Base-by-base conservation (phyloP, 2,888 invertebrate species). In the Orthonychiurus folsomi region DNA sequence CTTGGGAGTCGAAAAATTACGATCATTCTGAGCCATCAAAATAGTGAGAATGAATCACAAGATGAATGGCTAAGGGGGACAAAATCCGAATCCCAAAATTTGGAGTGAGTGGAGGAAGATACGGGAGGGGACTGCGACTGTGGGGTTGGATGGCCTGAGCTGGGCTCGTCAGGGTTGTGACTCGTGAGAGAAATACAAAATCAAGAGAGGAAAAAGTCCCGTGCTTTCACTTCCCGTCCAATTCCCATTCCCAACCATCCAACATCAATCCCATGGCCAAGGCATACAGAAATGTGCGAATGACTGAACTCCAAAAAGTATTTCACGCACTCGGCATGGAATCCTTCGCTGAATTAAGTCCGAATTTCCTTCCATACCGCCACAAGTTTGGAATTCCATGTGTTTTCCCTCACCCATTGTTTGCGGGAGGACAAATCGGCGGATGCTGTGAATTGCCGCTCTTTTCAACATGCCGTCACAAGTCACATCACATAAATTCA, bases 11-110 rank as follows among this genome's bases (percentile, higher is more conserved):
- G 26, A 47, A 56, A 23, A 52, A 52, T 61, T 61, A 61, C 61
- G 56, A 61, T 56, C 61, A 56, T 61, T 57, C 52, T 28, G 57
- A 62, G 58, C 62, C 58, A 62, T 62, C 62, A 62, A 62, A 62
- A 28, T 21, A 62, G 58, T 50, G 58, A 62, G 65, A 65, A 65
- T 65, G 65, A 65, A 65, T 65, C 65, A 65, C 65, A 63, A 65
- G 65, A 65, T 63, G 65, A 65, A 65, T 65, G 62, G 63, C 63
- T 63, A 50, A 63, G 61, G 65, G 64, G 65, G 65, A 61, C 60
- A 58, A 57, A 65, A 62, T 62, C 62, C 60, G 57, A 63, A 60
- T 64, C 55, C n/a, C 63, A 37, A 37, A 37, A 37, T 37, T 37
- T 37, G 37, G 37, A 37, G 37, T 37, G 37, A 37, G 37, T 15